Evolutionary conservation across 2,113 vertebrate species (phyloP), one percentile per base, ranked within the genome.

Genomic region (Indicator indicator): DNA sequence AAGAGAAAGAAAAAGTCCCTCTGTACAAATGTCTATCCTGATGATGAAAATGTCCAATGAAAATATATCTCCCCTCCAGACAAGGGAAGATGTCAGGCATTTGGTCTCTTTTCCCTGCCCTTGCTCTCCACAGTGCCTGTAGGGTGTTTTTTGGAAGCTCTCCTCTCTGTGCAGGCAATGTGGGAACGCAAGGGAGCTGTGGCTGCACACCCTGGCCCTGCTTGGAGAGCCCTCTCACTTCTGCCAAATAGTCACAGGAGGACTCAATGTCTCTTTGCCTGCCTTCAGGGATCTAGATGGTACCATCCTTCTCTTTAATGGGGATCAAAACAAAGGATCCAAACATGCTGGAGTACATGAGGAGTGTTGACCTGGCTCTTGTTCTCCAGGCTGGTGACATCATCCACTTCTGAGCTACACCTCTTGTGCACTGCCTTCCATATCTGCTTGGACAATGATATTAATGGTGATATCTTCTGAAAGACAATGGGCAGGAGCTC

Each of bases 121-220:
- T 2, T 60, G 3, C 32, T 73, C 12, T 56, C 26, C 0, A 1
- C 33, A 33, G 73, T 36, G 30, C 6, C 52, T 30, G 4, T 16
- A 79, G 33, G 21, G 23, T 30, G 40, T 32, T 70, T 71, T 44
- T 69, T 9, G 54, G 63, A 64, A 72, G 12, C 8, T 79, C 28
- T 80, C 4, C 20, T 13, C 13, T 40, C 24, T 13, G 0, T 7
- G 32, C 28, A 38, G 20, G 33, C 11, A 58, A 79, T 1, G 4
- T 0, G 4, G 55, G 52, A 70, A 27, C 12, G 11, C 0, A 0
- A 50, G 44, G 23, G 62, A 84, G 26, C 56, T 56, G 27, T 63
- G n/a, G 7, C 46, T 67, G 9, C 1, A 3, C 11, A 32, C 7
- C 27, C 64, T 48, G 17, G 16, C 15, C 23, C 40, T 77, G 16